phyloP scores from a whole-genome alignment of 1,140 invertebrate species.

The Cotesia glomerata region DNA sequence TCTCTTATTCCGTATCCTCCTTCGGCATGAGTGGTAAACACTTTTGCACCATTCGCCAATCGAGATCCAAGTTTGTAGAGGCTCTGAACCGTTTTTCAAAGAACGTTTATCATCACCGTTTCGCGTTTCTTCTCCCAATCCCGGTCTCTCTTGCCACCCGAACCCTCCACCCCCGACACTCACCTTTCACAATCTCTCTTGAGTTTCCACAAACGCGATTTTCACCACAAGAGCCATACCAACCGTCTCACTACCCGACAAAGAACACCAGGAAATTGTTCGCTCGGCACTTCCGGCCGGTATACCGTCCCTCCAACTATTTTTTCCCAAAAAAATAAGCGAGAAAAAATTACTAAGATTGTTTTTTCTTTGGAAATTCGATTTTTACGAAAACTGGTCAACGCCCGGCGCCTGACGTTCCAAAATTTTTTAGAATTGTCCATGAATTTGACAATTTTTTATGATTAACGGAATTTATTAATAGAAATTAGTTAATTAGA shows the following conservation, averaged over 20 bases:
- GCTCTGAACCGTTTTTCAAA: constrained; percentile 22
- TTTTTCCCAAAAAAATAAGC: no score
- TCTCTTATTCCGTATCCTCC: background rate
- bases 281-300: constrained; percentile 34
- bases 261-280: constrained; percentile 36
- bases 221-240: constrained; percentile 4
- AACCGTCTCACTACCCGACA: constrained; percentile 16
- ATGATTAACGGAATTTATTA: no score
- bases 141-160: no score
- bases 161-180: background rate
- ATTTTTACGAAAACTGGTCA: no score
- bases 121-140: background rate
- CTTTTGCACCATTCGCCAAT: constrained; percentile 25
- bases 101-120: constrained; percentile 31
- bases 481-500: no score
- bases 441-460: no score
- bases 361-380: no score
- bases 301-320: background rate
- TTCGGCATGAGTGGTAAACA: constrained; percentile 24
- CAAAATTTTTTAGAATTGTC: no score
- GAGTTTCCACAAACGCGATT: constrained; percentile 32
- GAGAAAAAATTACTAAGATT: no score
- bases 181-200: constrained; percentile 11
- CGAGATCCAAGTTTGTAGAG: constrained; percentile 22
- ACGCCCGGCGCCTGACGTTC: no score